These are phyloP conservation scores for Archaeoteleia sp. DNA, from an alignment of 2,888 invertebrate genomes.

Conservation along the genomic window DNA sequence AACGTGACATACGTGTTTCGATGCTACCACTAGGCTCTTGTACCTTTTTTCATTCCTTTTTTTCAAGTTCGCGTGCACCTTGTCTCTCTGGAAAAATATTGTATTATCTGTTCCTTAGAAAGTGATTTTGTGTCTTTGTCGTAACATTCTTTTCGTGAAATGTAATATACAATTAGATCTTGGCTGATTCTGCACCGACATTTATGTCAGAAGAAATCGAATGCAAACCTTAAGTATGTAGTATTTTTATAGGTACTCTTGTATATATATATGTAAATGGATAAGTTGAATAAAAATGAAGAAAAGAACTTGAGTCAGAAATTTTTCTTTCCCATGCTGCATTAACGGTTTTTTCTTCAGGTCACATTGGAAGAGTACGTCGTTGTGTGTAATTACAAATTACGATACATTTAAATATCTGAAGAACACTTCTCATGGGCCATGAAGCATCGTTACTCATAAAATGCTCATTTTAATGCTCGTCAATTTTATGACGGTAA, in stretches of 20 bases:
- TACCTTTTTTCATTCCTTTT: slow-evolving; percentile 42
- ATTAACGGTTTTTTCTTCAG: background rate
- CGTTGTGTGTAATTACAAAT: slow-evolving; percentile 34
- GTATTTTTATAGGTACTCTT: background rate
- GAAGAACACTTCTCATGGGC: slow-evolving; percentile 5
- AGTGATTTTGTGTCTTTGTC: slow-evolving; percentile 7
- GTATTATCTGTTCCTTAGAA: slow-evolving; percentile 11
- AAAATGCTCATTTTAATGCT: slow-evolving; percentile 28
- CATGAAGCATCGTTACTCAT: slow-evolving; percentile 25
- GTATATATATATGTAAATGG: too few species aligned
- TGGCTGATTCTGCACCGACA: too few species aligned
- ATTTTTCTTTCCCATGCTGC: background rate
- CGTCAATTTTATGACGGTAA: slow-evolving; percentile 26
- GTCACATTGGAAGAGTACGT: slow-evolving; percentile 2
- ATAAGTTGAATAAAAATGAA: background rate
- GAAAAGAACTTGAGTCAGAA: background rate
- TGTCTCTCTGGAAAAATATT: slow-evolving; percentile 27
- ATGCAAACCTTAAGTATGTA: too few species aligned
- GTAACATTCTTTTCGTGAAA: slow-evolving; percentile 1
- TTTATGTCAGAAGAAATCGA: too few species aligned
- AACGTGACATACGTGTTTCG: slow-evolving; percentile 53
- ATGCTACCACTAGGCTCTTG: slow-evolving; percentile 47
- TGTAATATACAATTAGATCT: too few species aligned
- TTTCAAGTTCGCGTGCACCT: slow-evolving; percentile 49
- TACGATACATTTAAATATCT: slow-evolving; percentile 31